Evolutionary conservation across 2,888 invertebrate species (phyloP).

Genomic region (Petrolisthes cinctipes): DNA sequence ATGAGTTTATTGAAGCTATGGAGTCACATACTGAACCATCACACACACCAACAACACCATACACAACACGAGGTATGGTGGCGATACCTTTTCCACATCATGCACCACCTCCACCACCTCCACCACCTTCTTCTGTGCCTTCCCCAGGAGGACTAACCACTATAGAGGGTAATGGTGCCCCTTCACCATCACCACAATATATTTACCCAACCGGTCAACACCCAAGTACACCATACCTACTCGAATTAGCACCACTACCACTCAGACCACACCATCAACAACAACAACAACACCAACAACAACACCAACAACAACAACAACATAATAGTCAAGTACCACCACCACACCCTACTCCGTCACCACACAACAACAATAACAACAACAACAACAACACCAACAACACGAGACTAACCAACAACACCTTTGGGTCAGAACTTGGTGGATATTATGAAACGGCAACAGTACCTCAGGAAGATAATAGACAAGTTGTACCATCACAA

Average conservation of each 20-base stretch:
- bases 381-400: constrained; percentile 15
- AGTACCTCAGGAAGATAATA: constrained; percentile 50
- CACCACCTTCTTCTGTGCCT: constrained; percentile 31
- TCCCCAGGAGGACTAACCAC: constrained; percentile 44
- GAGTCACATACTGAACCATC: constrained; percentile 36
- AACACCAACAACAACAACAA: constrained; percentile 20
- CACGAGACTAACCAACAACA: background rate
- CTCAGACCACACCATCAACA: constrained; percentile 27
- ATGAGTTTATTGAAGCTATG: constrained; percentile 42
- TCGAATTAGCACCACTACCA: constrained; percentile 42
- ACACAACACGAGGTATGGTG: background rate
- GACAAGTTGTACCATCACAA: constrained; percentile 12
- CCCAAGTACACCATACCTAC: constrained; percentile 37
- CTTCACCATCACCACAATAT: constrained; percentile 43
- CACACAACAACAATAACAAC: background rate
- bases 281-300: constrained; percentile 23
- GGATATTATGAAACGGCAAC: constrained; percentile 25
- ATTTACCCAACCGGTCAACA: constrained; percentile 32
- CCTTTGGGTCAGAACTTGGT: background rate
- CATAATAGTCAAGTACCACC: background rate
- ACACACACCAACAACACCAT: background rate
- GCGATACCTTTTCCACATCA: constrained; percentile 27
- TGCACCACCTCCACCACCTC: constrained; percentile 35
- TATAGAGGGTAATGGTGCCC: constrained; percentile 48
- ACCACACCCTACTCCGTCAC: background rate